Evolutionary conservation across 2,797 vertebrate genomes (phyloP).

Genomic region (Austrolebias charrua): DNA sequence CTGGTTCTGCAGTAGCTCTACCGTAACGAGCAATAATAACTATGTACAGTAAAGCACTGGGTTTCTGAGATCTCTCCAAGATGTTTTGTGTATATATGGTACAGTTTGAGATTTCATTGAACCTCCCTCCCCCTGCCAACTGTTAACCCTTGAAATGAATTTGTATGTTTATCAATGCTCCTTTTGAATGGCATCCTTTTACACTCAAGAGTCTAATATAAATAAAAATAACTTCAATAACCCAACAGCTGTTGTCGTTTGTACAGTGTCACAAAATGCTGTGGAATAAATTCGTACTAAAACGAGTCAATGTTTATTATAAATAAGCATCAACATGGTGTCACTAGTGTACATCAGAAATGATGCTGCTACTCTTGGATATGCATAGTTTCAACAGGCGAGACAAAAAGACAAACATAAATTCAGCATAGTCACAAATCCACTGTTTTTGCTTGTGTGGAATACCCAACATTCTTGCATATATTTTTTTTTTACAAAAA

Average conservation of each 20-base stretch:
- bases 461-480: background rate
- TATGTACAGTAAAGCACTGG: constrained; percentile 69
- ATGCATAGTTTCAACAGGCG: constrained; percentile 72
- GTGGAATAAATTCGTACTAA: constrained; percentile 28
- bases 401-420: constrained; percentile 47
- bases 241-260: constrained; percentile 46
- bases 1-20: constrained; percentile 77
- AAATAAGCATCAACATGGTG: constrained; percentile 67
- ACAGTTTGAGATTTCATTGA: constrained; percentile 76
- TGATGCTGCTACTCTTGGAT: constrained; percentile 48
- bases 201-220: constrained; percentile 86
- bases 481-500: background rate
- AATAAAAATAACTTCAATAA: constrained; percentile 82
- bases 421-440: constrained; percentile 48
- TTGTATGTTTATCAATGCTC: constrained; percentile 85
- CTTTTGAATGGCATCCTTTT: constrained; percentile 87
- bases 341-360: constrained; percentile 55
- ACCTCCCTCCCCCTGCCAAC: constrained; percentile 53
- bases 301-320: constrained; percentile 70
- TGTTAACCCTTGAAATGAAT: constrained; percentile 81
- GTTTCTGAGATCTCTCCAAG: constrained; percentile 72
- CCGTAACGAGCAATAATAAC: constrained; percentile 82
- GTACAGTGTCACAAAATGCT: constrained; percentile 17
- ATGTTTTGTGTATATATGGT: constrained; percentile 78
- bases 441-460: constrained; percentile 47